These are phyloP conservation scores for Mugil cephalus DNA, from an alignment of 2,113 vertebrate genomes.

Conservation along the genomic window DNA sequence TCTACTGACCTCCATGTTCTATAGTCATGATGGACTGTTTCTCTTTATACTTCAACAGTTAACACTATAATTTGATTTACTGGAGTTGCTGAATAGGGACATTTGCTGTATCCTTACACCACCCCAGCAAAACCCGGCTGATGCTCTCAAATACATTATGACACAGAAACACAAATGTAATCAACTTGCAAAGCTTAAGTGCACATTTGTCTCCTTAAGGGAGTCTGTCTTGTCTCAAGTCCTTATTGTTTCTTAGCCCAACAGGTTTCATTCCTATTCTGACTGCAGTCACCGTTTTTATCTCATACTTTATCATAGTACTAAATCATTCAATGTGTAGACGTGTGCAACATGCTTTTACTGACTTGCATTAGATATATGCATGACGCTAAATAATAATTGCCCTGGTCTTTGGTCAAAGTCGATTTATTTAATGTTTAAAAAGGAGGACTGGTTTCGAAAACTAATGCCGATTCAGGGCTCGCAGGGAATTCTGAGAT, in stretches of 20 bases:
- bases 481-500: background rate
- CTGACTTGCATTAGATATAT: background rate
- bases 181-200: too few relatives aligned
- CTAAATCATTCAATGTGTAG: background rate
- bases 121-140: too few relatives aligned
- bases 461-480: background rate
- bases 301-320: too few relatives aligned
- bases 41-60: background rate
- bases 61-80: too few relatives aligned
- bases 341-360: background rate
- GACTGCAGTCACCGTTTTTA: background rate
- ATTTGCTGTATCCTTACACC: too few relatives aligned
- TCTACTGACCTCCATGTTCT: background rate
- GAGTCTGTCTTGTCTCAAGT: too few relatives aligned
- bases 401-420: too few relatives aligned
- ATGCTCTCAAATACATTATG: too few relatives aligned
- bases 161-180: background rate
- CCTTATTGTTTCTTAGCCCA: too few relatives aligned
- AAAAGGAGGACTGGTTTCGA: background rate
- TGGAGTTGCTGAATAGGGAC: too few relatives aligned
- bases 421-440: background rate
- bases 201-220: too few relatives aligned
- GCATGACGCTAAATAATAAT: background rate
- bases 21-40: background rate
- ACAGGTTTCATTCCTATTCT: background rate